Base-by-base conservation (phyloP, 1,140 invertebrate genomes). In the Pinna nobilis region DNA sequence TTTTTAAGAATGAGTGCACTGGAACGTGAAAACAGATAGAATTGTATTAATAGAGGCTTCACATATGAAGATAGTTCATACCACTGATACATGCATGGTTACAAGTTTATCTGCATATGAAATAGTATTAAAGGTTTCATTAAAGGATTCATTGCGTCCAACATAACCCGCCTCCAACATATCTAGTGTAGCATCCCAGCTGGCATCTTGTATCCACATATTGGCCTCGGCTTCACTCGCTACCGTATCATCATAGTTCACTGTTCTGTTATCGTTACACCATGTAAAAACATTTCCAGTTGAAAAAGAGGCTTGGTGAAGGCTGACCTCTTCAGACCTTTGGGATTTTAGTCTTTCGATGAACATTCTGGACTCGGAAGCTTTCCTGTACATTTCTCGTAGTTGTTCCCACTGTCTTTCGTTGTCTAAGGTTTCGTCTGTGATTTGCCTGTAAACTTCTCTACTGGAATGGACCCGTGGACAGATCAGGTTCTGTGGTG, bases 121-220 rank as follows among this genome's bases (percentile, higher is more conserved):
- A 44, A n/a, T 9, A 9, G 39, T 11, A 11, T 9, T 41, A 25
- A 41, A 47, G 4, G 39, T 37, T 18, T 37, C 39, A 37, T 6
- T 15, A 33, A 25, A 41, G 20, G 18, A 11, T n/a, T 39, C 35
- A 44, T 39, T 23, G 13, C 59, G 18, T 25, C 37, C 59, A 11
- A 63, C 59, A 30, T 41, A 63, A 18, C 59, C 59, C 18, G 59
- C 18, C 9, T 39, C 59, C 37, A 63, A 63, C 59, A 63, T 63
- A 20, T 44, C 59, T 37, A 44, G 5, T 5, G 59, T 37, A 20
- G 32, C 59, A 18, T 63, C 37, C 59, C 59, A 63, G 3, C 39
- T 39, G n/a, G 59, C 18, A 18, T 63, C 32, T 25, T 20, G 59
- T 33, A 63, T 39, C 59, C 59, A 63, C n/a, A 23, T 44, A 37